Percentiles rank a stretch among this genome's conserved stretches.
Evolutionary conservation across 2,797 vertebrate genomes (phyloP).

Genomic region (Capromys pilorides): DNA sequence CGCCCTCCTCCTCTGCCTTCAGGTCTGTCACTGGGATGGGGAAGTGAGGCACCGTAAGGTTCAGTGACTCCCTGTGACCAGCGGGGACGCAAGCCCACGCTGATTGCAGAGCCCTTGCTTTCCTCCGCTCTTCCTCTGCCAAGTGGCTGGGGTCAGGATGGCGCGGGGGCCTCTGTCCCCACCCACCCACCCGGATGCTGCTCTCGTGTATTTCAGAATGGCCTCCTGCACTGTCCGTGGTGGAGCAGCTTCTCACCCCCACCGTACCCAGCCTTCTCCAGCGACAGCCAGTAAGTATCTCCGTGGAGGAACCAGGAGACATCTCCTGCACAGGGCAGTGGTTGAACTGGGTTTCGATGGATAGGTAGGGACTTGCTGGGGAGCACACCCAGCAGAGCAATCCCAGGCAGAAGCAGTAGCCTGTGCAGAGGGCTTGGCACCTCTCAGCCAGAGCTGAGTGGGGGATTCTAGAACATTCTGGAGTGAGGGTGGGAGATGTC

Average conservation of each 20-base stretch:
- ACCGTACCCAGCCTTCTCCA: constrained; percentile 80
- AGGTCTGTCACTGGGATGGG: fast-evolving
- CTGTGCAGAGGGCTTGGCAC: neutral
- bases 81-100: too few relatives aligned
- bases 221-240: constrained; percentile 79
- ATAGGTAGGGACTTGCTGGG: neutral
- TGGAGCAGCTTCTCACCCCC: constrained; percentile 81
- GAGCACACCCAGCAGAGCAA: neutral
- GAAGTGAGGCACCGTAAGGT: neutral
- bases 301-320: neutral
- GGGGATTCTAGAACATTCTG: neutral
- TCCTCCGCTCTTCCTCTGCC: neutral
- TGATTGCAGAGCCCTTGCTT: neutral
- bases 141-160: too few relatives aligned
- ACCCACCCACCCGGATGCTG: fast-evolving
- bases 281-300: constrained; percentile 86
- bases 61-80: neutral
- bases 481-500: too few relatives aligned
- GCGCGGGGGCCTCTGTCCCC: neutral
- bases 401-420: neutral
- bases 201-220: constrained; percentile 79
- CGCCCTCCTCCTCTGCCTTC: neutral
- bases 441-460: neutral
- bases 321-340: neutral
- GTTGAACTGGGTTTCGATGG: neutral